Base-by-base conservation (phyloP, 2,113 vertebrate genomes). In the Micronycteris hirsuta region DNA sequence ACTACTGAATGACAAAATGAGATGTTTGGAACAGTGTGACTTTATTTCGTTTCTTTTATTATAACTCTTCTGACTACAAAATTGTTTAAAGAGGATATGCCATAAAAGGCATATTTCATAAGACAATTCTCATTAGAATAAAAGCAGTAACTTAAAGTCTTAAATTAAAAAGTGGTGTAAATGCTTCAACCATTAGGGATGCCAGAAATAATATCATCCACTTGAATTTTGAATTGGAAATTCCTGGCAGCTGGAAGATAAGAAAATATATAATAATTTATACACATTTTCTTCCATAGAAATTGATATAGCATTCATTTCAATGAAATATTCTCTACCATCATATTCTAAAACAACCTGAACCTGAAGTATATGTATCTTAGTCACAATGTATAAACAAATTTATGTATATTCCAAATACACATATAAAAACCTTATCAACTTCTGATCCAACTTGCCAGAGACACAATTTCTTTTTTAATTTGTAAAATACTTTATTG, bases 91-190 rank as follows among this genome's bases (percentile, higher is more conserved):
- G 52, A 90, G 41, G 52, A 26, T 31, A 71, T 47, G 4, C 2
- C 33, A 20, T 45, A 71, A 96, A 92, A 68, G 5, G 14, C 9
- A n/a, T 54, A 70, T 68, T 82, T 33, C 56, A 41, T 49, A 94
- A 93, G 24, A 91, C 2, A 49, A 65, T 86, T 89, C 85, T 95
- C 33, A 71, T 71, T 87, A 88, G 88, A 93, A 91, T 93, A 89
- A 80, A 31, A 47, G 41, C 36, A 89, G 81, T 52, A 94, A 94
- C 94, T 94, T 82, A 95, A 81, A 94, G 5, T 7, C 36, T 61
- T 80, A 94, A 93, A 76, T 68, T 91, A 43, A 93, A 91, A 22
- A 96, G 11, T 43, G 15, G 63, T 94, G 4, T n/a, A 87, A 80
- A 83, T 33, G 28, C 31, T 81, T 77, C 41, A 83, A 3, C 16